These are phyloP conservation scores for Dasysyrphus tricinctus DNA, from an alignment of 2,888 invertebrate genomes.

Conservation along the genomic window DNA sequence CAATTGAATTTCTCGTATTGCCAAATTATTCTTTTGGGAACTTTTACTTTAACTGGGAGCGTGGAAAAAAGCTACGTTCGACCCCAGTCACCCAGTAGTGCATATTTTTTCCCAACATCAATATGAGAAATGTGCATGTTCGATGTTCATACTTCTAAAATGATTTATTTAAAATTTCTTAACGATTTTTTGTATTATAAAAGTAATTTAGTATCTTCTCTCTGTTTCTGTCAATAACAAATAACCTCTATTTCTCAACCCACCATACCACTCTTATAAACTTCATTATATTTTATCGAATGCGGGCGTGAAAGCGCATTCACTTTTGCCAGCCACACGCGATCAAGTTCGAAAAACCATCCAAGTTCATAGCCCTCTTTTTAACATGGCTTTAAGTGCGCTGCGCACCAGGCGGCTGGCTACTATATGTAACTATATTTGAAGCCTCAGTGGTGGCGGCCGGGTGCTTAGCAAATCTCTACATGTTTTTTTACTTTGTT, in stretches of 20 bases:
- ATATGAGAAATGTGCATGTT: no score
- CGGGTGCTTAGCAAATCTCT: neutral
- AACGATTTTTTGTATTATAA: neutral
- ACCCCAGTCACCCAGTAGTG: no score
- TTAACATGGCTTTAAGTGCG: conserved; percentile 24
- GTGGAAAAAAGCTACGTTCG: no score
- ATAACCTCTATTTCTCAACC: neutral
- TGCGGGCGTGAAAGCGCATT: conserved; percentile 6
- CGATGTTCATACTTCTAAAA: no score
- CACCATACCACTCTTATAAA: neutral
- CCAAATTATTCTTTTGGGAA: no score
- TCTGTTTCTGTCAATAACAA: neutral
- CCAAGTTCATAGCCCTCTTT: conserved; percentile 59
- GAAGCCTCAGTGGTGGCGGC: neutral
- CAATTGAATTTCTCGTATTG: no score
- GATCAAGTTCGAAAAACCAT: conserved; percentile 25
- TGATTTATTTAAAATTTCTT: neutral
- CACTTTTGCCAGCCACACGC: neutral
- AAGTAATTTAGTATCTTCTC: neutral
- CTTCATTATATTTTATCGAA: neutral
- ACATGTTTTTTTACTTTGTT: neutral
- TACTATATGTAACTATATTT: neutral
- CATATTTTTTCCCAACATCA: no score
- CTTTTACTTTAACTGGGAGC: no score
- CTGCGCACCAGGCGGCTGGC: neutral